phyloP scores from a whole-genome alignment of 2,113 vertebrate species.

The Choloepus hoffmanni region DNA sequence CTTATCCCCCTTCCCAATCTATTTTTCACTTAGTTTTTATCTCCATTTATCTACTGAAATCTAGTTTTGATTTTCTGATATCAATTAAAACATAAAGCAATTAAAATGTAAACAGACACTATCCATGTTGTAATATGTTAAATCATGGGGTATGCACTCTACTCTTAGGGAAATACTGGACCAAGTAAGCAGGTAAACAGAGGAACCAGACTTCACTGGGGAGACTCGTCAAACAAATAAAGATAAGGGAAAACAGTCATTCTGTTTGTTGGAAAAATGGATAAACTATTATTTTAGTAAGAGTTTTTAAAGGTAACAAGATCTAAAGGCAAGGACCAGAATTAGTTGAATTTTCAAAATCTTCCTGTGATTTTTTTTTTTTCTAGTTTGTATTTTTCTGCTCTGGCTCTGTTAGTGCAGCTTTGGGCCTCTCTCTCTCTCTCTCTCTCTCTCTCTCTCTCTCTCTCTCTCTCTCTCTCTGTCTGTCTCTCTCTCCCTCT shows the following conservation, averaged over 20 bases:
- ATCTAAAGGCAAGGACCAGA: neutral
- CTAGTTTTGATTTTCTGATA: constrained; percentile 3
- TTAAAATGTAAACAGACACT: constrained; percentile 9
- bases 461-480: no score
- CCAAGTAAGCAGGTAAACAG: neutral
- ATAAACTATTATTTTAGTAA: constrained; percentile 7
- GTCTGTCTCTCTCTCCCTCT: no score
- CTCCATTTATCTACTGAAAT: neutral
- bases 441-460: neutral
- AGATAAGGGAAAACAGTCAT: neutral
- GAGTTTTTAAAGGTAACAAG: neutral
- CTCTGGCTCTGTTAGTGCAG: neutral
- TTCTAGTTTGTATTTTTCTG: neutral
- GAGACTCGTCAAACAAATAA: neutral
- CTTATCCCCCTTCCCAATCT: no score
- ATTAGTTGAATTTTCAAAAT: constrained; percentile 36
- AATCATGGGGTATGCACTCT: neutral
- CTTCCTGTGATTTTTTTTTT: neutral
- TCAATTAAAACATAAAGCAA: constrained; percentile 17
- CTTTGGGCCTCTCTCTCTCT: neutral
- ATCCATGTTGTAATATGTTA: neutral
- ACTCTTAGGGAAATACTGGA: neutral
- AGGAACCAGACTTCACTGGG: neutral
- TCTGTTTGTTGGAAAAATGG: neutral
- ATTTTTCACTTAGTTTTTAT: no score